phyloP scores from a whole-genome alignment of 2,888 invertebrate species.

The Drosophila meridiana region DNA sequence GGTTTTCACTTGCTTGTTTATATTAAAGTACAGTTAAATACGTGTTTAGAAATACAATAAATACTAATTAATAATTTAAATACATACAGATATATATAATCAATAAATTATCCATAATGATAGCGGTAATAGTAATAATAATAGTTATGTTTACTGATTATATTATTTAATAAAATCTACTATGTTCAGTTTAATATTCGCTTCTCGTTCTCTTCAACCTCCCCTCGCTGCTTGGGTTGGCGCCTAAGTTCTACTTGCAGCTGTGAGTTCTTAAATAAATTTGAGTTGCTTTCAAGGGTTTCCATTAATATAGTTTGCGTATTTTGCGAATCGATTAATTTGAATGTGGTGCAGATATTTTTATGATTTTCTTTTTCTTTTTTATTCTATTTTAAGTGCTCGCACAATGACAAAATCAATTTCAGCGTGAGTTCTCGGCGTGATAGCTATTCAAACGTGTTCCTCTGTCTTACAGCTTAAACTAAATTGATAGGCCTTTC shows the following conservation, averaged over 20 bases:
- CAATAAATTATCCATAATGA: constrained; percentile 73
- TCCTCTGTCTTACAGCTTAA: background rate
- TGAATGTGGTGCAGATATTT: constrained; percentile 42
- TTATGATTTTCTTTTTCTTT: background rate
- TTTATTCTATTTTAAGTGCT: constrained; percentile 35
- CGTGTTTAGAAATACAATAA: constrained; percentile 75
- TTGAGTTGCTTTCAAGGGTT: constrained; percentile 18
- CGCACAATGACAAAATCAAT: constrained; percentile 17
- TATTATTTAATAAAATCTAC: constrained; percentile 73
- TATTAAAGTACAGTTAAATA: constrained; percentile 78
- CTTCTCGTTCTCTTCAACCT: constrained; percentile 4
- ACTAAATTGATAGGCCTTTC: background rate
- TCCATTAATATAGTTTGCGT: constrained; percentile 17
- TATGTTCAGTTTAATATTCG: constrained; percentile 68
- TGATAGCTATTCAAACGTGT: background rate
- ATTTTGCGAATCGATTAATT: constrained; percentile 29
- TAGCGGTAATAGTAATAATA: constrained; percentile 46
- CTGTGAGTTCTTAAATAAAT: constrained; percentile 21
- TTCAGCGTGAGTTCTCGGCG: constrained; percentile 6
- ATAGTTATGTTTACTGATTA: constrained; percentile 28
- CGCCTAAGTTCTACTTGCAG: constrained; percentile 62
- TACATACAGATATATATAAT: constrained; percentile 45
- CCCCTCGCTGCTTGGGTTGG: constrained; percentile 26
- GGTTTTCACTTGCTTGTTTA: constrained; percentile 53
- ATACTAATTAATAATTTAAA: constrained; percentile 83